A percentile compares a stretch with the other conserved stretches of the same genome.
These are phyloP conservation scores for Cosmia pyralina DNA, from an alignment of 2,888 invertebrate species.

Conservation along the genomic window DNA sequence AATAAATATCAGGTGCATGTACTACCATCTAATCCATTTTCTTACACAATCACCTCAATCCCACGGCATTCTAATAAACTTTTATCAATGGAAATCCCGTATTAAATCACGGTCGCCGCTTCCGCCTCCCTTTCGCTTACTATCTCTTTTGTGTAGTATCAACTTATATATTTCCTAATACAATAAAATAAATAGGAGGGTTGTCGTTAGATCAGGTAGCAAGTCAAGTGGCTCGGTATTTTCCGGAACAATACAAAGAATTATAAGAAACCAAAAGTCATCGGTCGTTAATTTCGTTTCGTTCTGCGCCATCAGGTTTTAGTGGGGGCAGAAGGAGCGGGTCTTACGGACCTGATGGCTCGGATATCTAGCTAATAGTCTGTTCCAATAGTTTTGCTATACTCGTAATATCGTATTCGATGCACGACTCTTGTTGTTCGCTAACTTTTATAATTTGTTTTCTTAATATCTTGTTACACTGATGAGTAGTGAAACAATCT, in stretches of 20 bases:
- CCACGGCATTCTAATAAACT: conserved; percentile 45
- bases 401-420: conserved; percentile 50
- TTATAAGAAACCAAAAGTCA: conserved; percentile 86
- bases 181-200: conserved; percentile 72
- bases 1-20: conserved; percentile 7
- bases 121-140: conserved; percentile 48
- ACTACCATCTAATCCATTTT: conserved; percentile 27
- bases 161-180: conserved; percentile 62
- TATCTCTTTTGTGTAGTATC: conserved; percentile 55
- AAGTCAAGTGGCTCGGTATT: conserved; percentile 73
- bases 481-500: conserved; percentile 55
- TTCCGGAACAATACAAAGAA: conserved; percentile 81
- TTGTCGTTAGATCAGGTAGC: conserved; percentile 75
- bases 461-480: conserved; percentile 47
- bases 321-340: conserved; percentile 76
- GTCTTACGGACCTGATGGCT: conserved; percentile 76
- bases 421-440: conserved; percentile 52
- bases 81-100: conserved; percentile 48
- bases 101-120: conserved; percentile 56
- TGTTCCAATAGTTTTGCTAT: conserved; percentile 64
- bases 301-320: conserved; percentile 84
- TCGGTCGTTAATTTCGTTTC: conserved; percentile 85
- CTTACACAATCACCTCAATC: conserved; percentile 27
- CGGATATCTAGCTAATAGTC: conserved; percentile 76
- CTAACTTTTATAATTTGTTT: conserved; percentile 58